Evolutionary conservation across 2,113 vertebrate species (phyloP).

Genomic region (Mormoops blainvillei): DNA sequence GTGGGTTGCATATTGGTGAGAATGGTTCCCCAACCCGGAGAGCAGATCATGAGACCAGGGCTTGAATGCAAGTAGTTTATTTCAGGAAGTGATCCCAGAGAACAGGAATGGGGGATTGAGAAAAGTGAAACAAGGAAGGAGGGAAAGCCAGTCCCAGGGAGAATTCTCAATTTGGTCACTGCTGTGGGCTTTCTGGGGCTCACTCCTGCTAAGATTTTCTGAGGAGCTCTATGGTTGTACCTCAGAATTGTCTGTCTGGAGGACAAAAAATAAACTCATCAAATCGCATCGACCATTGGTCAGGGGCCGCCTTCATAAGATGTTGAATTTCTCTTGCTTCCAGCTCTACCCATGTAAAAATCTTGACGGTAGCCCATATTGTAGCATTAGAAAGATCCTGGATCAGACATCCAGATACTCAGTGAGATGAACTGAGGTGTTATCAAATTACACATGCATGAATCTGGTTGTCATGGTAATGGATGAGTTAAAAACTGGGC

Average conservation of each 20-base stretch:
- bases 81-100: neutral
- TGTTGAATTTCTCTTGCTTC: neutral
- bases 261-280: neutral
- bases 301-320: neutral
- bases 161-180: neutral
- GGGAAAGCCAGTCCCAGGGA: neutral
- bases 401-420: neutral
- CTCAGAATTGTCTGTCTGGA: neutral
- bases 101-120: neutral
- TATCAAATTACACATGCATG: slow-evolving; percentile 5
- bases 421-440: neutral
- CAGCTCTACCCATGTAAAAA: neutral
- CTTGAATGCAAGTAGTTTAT: neutral
- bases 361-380: neutral
- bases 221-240: neutral
- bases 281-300: neutral
- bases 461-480: neutral
- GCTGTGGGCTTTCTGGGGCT: neutral
- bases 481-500: neutral
- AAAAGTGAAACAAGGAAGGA: neutral
- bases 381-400: slow-evolving; percentile 6
- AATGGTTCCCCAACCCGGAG: neutral
- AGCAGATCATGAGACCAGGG: neutral
- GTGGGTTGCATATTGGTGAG: neutral
- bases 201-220: neutral